phyloP scores from a whole-genome alignment of 2,113 vertebrate species.

The Indri indri region DNA sequence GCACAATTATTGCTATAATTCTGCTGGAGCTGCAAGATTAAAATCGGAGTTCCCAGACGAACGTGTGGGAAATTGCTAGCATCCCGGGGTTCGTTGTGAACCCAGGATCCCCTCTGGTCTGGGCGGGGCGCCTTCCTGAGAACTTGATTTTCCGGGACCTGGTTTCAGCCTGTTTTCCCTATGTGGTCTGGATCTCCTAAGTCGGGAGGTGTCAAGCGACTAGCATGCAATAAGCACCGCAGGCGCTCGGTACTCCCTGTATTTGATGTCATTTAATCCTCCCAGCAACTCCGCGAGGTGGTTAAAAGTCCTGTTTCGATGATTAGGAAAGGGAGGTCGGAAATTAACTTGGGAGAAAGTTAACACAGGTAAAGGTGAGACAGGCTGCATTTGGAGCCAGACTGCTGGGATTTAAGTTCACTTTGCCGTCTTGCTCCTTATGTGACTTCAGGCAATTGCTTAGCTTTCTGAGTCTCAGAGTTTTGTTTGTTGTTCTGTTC shows the following conservation, averaged over 20 bases:
- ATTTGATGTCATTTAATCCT: not conserved
- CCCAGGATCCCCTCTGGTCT: not conserved
- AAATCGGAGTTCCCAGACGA: not conserved
- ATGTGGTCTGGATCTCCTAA: not conserved
- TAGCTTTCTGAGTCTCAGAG: not conserved
- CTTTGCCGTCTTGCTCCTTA: not conserved
- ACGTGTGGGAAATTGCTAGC: not conserved
- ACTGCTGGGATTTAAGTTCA: not conserved
- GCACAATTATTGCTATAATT: not conserved
- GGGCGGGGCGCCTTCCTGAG: not conserved
- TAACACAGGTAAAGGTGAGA: not conserved
- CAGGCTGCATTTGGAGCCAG: accelerated
- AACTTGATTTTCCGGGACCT: not conserved
- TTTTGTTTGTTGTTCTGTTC: not conserved
- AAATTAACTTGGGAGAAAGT: not conserved
- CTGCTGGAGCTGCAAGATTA: not conserved
- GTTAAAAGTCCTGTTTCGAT: not conserved
- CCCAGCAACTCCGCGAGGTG: not conserved
- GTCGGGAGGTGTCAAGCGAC: not conserved
- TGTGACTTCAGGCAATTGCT: not conserved
- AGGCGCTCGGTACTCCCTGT: no score
- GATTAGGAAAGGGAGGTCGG: not conserved
- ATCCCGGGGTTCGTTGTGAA: not conserved
- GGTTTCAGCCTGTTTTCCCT: not conserved
- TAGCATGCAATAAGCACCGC: not conserved